Conservation (phyloP, 2,113 vertebrate species). For the Protobothrops mucrosquamatus region DNA sequence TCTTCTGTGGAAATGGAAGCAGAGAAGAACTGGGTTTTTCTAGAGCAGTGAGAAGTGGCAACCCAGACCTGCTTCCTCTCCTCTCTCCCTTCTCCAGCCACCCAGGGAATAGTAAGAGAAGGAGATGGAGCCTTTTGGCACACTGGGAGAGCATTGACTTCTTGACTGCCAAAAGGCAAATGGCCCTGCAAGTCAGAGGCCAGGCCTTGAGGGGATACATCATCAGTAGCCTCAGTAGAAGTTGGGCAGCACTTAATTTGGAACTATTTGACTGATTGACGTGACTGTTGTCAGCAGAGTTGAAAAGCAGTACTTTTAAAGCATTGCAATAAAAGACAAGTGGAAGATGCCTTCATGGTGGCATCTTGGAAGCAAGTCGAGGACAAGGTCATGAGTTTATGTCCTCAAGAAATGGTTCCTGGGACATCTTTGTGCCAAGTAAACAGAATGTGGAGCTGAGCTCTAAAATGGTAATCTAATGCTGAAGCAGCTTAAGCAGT, state of each 20-base stretch:
- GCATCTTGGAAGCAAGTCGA: not conserved
- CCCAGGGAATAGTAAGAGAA: not conserved
- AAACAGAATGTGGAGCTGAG: not conserved
- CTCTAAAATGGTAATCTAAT: not conserved
- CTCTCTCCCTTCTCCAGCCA: not conserved
- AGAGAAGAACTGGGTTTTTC: not conserved
- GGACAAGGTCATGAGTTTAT: not conserved
- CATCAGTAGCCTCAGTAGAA: not conserved
- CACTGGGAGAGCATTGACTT: not conserved
- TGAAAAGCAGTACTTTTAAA: not conserved
- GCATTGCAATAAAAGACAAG: not conserved
- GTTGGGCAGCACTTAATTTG: not conserved
- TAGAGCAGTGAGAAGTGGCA: not conserved
- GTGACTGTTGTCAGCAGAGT: not conserved
- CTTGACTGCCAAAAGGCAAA: not conserved
- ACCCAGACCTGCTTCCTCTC: not conserved
- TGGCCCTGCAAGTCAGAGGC: not conserved
- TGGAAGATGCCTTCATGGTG: not conserved
- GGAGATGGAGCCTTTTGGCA: not conserved
- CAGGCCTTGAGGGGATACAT: not conserved
- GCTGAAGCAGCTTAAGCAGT: not conserved
- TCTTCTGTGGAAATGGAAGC: not conserved
- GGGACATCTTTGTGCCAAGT: not conserved
- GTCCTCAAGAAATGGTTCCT: not conserved
- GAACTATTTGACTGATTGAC: not conserved